Evolutionary conservation across 2,888 invertebrate genomes (phyloP).

Genomic region (Erannis defoliaria): DNA sequence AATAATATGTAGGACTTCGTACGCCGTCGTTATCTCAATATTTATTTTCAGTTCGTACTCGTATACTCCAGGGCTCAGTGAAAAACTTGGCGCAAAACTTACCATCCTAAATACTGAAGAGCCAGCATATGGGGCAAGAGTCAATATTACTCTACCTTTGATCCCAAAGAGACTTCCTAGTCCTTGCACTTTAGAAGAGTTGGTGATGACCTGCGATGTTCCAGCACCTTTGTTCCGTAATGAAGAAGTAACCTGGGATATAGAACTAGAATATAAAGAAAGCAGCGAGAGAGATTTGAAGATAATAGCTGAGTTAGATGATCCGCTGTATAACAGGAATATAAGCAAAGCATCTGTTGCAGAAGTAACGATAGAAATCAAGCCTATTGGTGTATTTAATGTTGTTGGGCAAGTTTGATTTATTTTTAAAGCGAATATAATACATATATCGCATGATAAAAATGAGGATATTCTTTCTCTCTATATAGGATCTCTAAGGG

Average conservation of each 20-base stretch:
- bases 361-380: constrained; percentile 57
- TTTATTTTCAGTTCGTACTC: constrained; percentile 61
- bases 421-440: no score
- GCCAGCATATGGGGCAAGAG: constrained; percentile 74
- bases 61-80: constrained; percentile 68
- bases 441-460: no score
- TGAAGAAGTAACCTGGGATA: constrained; percentile 62
- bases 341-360: constrained; percentile 55
- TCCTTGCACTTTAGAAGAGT: constrained; percentile 63
- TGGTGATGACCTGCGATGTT: constrained; percentile 66
- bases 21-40: neutral
- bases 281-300: constrained; percentile 53
- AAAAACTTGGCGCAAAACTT: constrained; percentile 67
- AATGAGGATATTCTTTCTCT: no score
- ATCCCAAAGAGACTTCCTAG: constrained; percentile 69
- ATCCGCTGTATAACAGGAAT: constrained; percentile 62
- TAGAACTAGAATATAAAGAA: constrained; percentile 71
- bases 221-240: constrained; percentile 68
- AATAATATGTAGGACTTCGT: no score
- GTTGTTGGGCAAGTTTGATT: constrained; percentile 67
- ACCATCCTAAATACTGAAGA: constrained; percentile 69
- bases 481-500: no score
- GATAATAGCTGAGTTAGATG: constrained; percentile 60
- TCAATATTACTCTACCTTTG: constrained; percentile 64
- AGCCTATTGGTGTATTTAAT: constrained; percentile 61